phyloP scores from a whole-genome alignment of 1,140 invertebrate genomes.

The Bathynomus jamesi region DNA sequence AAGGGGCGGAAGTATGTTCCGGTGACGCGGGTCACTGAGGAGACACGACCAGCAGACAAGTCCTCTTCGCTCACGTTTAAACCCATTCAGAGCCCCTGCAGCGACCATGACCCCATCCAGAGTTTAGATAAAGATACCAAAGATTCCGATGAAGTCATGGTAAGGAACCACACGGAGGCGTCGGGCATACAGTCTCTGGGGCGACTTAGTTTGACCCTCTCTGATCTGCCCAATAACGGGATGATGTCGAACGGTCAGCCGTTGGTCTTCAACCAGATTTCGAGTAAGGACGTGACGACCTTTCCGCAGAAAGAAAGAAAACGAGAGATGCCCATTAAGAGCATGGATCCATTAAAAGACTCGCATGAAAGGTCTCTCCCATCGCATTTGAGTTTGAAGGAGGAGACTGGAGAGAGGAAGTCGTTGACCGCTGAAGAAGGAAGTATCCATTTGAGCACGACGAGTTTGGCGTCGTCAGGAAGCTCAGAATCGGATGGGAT shows the following conservation, averaged over 20 bases:
- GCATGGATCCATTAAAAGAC: background rate
- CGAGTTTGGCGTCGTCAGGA: background rate
- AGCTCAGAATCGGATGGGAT: background rate
- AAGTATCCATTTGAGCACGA: background rate
- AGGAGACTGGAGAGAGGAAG: background rate
- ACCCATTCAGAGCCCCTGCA: background rate
- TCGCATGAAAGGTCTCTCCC: background rate
- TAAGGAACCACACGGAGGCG: slow-evolving; percentile 18
- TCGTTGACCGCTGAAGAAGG: background rate
- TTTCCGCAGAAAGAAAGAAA: no score
- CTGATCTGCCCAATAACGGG: slow-evolving; percentile 25
- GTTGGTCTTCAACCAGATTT: slow-evolving; percentile 8
- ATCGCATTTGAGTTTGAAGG: no score
- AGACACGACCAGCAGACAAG: background rate
- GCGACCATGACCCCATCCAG: slow-evolving; percentile 15
- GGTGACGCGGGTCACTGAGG: background rate
- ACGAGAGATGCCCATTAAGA: no score
- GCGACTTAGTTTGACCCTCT: slow-evolving; percentile 24
- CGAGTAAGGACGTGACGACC: no score
- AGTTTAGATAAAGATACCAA: slow-evolving; percentile 15
- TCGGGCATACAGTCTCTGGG: slow-evolving; percentile 26
- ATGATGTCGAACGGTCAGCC: slow-evolving; percentile 21
- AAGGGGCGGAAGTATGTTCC: background rate
- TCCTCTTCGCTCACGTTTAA: background rate
- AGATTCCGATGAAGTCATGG: background rate